A percentile compares a stretch with the other conserved stretches of the same genome.
Evolutionary conservation across 2,113 vertebrate genomes (phyloP).

Genomic region (Anseranas semipalmata): DNA sequence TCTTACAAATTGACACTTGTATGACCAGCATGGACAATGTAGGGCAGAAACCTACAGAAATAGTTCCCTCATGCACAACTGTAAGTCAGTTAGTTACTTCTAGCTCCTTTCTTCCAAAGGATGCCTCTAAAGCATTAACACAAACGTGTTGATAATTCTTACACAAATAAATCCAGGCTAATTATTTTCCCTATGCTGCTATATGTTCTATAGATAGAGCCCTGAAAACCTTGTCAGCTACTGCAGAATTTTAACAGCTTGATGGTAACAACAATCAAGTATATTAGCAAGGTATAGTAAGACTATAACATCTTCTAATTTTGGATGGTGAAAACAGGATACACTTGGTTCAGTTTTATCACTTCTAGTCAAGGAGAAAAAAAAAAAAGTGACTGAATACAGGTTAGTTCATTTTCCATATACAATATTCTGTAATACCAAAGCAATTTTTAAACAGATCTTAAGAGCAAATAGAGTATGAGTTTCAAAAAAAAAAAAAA

Average conservation of each 20-base stretch:
- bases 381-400: neutral
- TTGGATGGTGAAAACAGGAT: neutral
- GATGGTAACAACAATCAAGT: neutral
- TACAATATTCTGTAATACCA: neutral
- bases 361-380: neutral
- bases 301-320: neutral
- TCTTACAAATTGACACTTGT: neutral
- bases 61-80: too few relatives aligned
- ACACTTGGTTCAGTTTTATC: neutral
- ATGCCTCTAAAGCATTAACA: neutral
- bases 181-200: neutral
- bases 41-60: neutral
- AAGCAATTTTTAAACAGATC: neutral
- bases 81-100: neutral
- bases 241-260: neutral
- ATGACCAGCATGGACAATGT: neutral
- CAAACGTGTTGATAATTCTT: neutral
- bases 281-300: neutral
- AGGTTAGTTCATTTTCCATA: neutral
- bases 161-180: neutral
- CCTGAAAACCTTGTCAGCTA: neutral
- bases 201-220: neutral
- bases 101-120: neutral
- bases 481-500: neutral
- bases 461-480: neutral